phyloP scores from a whole-genome alignment of 2,797 vertebrate species.

The Pempheris klunzingeri region DNA sequence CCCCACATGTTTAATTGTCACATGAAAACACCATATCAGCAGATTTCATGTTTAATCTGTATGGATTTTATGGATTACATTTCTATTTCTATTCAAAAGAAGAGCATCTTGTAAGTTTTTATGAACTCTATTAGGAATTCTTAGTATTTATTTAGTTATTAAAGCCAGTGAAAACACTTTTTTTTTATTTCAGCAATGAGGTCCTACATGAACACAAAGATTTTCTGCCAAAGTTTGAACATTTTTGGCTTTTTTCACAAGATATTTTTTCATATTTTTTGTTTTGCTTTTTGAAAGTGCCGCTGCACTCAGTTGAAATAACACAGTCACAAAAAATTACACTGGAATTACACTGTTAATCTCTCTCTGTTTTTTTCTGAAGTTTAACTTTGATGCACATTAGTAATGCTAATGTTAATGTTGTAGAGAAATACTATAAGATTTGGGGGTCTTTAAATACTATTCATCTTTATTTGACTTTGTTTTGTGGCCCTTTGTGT shows the following conservation, averaged over 20 bases:
- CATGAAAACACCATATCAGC: neutral
- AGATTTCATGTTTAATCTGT: neutral
- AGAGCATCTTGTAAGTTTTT: neutral
- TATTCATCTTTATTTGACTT: neutral
- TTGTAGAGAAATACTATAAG: neutral
- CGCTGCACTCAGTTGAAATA: too few species aligned
- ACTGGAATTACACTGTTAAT: too few species aligned
- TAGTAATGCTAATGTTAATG: neutral
- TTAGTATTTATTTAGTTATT: neutral
- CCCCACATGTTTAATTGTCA: too few species aligned
- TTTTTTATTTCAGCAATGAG: neutral
- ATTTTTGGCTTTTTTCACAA: neutral
- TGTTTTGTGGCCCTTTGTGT: constrained; percentile 1
- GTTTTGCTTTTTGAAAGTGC: neutral
- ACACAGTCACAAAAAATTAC: too few species aligned
- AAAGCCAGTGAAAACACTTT: neutral
- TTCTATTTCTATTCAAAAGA: neutral
- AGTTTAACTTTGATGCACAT: neutral
- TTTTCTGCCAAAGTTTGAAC: neutral
- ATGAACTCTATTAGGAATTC: neutral
- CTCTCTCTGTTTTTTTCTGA: neutral
- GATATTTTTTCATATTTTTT: neutral
- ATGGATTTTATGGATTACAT: neutral
- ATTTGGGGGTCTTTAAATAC: neutral
- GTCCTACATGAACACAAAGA: neutral